Conservation (phyloP, 2,797 vertebrate genomes). For the Varecia variegata region DNA sequence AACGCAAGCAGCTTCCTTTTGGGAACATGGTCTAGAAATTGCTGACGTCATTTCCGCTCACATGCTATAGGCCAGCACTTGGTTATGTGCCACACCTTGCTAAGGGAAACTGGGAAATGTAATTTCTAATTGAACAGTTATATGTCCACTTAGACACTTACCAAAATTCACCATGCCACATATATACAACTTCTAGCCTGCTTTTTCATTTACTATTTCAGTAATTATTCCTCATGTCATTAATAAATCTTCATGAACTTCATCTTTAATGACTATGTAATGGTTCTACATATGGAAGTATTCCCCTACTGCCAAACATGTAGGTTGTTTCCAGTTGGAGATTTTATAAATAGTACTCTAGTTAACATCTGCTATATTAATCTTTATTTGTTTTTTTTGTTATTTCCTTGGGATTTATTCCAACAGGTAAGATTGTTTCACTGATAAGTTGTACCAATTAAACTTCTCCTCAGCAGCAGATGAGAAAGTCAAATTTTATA, state of each 20-base stretch:
- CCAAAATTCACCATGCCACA: not conserved
- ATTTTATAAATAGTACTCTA: not conserved
- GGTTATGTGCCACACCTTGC: not conserved
- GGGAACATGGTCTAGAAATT: not conserved
- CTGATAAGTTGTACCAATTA: not conserved
- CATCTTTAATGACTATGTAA: not conserved
- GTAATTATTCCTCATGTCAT: not conserved
- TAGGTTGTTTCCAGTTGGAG: not conserved
- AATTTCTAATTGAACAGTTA: not conserved
- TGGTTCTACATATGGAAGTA: not conserved
- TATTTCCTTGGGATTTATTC: not conserved
- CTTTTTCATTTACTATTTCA: conserved; percentile 19
- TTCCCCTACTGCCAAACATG: not conserved
- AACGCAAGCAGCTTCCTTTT: not conserved
- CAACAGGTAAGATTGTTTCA: not conserved
- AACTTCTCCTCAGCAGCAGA: not conserved
- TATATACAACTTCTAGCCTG: not conserved
- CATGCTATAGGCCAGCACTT: not conserved
- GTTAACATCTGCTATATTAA: not conserved
- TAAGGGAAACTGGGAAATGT: not conserved
- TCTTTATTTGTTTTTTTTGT: not conserved
- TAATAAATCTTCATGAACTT: conserved; percentile 2
- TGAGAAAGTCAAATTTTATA: not conserved
- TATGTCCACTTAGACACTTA: not conserved
- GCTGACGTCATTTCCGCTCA: not conserved